phyloP scores from a whole-genome alignment of 2,113 vertebrate genomes.

The Cyprinodon brontotheroides region DNA sequence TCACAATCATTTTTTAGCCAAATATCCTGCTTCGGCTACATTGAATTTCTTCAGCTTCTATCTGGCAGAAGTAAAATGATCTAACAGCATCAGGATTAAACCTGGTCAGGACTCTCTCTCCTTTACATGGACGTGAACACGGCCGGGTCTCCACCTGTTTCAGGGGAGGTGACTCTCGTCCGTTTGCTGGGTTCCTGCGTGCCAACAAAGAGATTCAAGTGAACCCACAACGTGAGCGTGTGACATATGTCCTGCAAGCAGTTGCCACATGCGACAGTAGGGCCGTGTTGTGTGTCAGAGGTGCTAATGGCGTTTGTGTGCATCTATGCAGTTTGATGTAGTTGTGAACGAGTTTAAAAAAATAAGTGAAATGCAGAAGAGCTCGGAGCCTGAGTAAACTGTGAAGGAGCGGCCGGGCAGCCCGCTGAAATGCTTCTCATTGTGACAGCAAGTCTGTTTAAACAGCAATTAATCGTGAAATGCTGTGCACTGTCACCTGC shows the following conservation, averaged over 20 bases:
- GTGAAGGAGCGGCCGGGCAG: constrained; percentile 54
- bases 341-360: constrained; percentile 29
- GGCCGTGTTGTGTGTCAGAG: constrained; percentile 35
- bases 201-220: constrained; percentile 23
- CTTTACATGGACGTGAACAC: not conserved
- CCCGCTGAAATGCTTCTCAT: constrained; percentile 56
- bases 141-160: not conserved
- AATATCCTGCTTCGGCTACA: not conserved
- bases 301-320: constrained; percentile 37
- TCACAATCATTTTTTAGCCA: not conserved
- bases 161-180: not conserved
- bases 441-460: constrained; percentile 65
- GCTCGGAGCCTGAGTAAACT: constrained; percentile 57
- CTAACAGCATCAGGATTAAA: not conserved
- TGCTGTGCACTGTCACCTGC: constrained; percentile 40
- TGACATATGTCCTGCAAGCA: constrained; percentile 46
- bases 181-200: constrained; percentile 9
- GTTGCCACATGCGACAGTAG: constrained; percentile 63
- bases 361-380: constrained; percentile 30
- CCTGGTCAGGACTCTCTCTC: not conserved
- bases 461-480: constrained; percentile 48
- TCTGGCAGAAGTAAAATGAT: not conserved
- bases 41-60: not conserved
- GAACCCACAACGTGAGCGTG: constrained; percentile 2
- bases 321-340: constrained; percentile 14